A percentile compares a stretch with the other conserved stretches of the same genome.
Evolutionary conservation across 2,113 vertebrate species (phyloP).

Genomic region (Phocoena sinus): DNA sequence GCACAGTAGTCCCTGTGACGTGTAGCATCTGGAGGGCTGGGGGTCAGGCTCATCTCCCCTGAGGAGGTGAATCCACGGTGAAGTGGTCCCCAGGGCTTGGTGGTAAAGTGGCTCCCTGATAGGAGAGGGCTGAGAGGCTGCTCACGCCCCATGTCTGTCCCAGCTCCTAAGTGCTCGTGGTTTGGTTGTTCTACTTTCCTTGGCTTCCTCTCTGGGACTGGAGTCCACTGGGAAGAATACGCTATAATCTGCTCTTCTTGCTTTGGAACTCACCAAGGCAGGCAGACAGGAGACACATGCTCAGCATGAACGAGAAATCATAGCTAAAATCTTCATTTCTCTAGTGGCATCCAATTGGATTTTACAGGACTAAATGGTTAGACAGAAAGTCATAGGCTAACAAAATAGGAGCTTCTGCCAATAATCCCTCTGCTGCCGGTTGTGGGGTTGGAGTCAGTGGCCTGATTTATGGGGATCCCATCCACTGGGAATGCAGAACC

Average conservation of each 20-base stretch:
- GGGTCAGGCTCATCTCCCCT: not conserved
- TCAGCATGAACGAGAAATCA: not conserved
- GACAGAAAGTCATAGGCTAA: slow-evolving; percentile 52
- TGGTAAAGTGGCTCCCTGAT: fast-evolving
- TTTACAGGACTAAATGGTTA: slow-evolving; percentile 44
- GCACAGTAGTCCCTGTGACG: fast-evolving
- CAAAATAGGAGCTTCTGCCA: slow-evolving; percentile 48
- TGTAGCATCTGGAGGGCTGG: no score
- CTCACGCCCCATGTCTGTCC: not conserved
- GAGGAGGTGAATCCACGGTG: fast-evolving
- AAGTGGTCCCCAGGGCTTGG: not conserved
- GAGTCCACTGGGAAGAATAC: slow-evolving; percentile 24
- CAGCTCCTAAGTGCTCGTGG: not conserved
- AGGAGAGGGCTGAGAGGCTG: not conserved
- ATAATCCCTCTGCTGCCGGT: slow-evolving; percentile 63
- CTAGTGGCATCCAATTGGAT: slow-evolving; percentile 48
- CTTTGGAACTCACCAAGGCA: slow-evolving; percentile 36
- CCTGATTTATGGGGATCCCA: slow-evolving; percentile 61
- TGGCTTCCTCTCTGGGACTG: not conserved
- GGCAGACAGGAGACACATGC: slow-evolving; percentile 56
- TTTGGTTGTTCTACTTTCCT: not conserved
- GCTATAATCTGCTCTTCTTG: slow-evolving; percentile 24
- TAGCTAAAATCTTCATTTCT: slow-evolving; percentile 27
- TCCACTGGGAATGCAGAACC: slow-evolving; percentile 60
- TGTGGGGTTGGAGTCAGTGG: slow-evolving; percentile 60